Conservation (phyloP, 2,888 invertebrate species). For the Aporophyla nigra region DNA sequence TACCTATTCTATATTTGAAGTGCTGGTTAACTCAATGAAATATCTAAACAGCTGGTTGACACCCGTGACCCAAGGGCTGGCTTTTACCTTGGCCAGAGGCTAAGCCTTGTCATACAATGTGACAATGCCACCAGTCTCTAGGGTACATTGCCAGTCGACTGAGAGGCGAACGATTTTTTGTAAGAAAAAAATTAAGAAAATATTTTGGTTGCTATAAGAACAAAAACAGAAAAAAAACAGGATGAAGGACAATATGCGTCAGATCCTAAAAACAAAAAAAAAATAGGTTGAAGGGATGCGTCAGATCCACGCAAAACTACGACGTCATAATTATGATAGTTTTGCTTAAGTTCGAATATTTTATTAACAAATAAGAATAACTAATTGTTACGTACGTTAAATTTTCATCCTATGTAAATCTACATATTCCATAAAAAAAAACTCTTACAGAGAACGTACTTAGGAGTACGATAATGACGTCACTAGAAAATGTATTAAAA, state of each 20-base stretch:
- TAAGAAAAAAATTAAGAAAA: no score
- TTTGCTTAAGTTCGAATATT: not conserved
- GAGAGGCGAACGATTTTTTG: not conserved
- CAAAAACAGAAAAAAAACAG: no score
- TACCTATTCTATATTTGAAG: not conserved
- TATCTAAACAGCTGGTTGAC: not conserved
- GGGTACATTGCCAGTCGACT: not conserved
- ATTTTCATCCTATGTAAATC: not conserved
- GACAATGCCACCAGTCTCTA: not conserved
- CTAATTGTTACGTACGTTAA: not conserved
- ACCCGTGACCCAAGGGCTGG: no score
- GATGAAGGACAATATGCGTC: no score
- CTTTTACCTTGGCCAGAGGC: no score
- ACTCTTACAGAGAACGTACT: not conserved
- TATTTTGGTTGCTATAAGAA: no score
- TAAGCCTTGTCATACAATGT: not conserved
- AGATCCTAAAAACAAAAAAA: no score
- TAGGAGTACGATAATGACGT: not conserved
- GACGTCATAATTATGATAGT: not conserved
- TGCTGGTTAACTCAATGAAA: no score
- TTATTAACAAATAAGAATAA: not conserved
- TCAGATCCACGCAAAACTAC: no score
- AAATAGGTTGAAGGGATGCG: no score
- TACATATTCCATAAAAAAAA: not conserved
- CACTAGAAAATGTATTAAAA: constrained; percentile 15